phyloP scores from a whole-genome alignment of 2,797 vertebrate genomes.

The Falco cherrug region DNA sequence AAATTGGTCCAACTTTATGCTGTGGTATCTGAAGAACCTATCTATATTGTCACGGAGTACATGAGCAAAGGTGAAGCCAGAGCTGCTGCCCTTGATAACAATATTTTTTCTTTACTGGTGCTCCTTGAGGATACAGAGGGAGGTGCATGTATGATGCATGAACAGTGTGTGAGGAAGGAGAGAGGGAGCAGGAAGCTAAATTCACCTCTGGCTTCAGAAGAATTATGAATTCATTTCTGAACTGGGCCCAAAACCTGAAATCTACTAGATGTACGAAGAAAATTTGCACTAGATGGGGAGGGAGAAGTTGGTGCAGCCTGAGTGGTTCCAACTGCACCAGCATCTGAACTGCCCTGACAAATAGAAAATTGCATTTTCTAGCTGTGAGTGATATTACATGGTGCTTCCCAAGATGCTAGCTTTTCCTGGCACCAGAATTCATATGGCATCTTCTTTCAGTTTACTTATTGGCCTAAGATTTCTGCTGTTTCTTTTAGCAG shows the following conservation, averaged over 20 bases:
- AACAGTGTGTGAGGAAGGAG: not conserved
- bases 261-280: not conserved
- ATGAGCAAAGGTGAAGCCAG: constrained; percentile 91
- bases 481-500: not conserved
- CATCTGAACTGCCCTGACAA: not conserved
- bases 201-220: not conserved
- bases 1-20: constrained; percentile 96
- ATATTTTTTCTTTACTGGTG: not conserved
- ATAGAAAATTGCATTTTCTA: not conserved
- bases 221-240: not conserved
- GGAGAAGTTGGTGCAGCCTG: not conserved
- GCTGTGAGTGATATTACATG: not conserved
- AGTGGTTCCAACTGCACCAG: not conserved
- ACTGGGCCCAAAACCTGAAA: not conserved
- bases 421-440: not conserved
- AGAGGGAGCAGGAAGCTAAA: not conserved
- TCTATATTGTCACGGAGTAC: constrained; percentile 97
- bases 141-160: not conserved
- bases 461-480: not conserved
- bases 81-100: not conserved
- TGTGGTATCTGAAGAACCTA: constrained; percentile 96
- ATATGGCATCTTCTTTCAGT: not conserved
- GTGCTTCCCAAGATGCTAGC: not conserved
- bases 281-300: not conserved
- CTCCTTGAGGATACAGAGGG: not conserved